A percentile compares a stretch with the other conserved stretches of the same genome.
phyloP scores from a whole-genome alignment of 2,113 vertebrate species.

The Caracal caracal region DNA sequence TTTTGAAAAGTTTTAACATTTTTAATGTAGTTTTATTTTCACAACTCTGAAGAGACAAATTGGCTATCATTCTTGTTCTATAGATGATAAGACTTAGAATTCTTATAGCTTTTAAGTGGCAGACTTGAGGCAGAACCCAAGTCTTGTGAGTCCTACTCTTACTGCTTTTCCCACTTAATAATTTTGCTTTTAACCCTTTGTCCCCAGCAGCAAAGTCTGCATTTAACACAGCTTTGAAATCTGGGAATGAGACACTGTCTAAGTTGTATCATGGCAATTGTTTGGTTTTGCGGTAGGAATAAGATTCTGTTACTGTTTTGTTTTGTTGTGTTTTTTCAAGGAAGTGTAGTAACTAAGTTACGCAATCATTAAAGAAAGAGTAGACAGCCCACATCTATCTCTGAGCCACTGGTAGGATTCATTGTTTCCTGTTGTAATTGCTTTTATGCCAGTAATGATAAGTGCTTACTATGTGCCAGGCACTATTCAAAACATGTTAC shows the following conservation, averaged over 20 bases:
- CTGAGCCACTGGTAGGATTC: background rate
- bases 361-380: background rate
- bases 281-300: background rate
- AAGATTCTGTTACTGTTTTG: background rate
- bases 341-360: slow-evolving; percentile 3
- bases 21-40: slow-evolving; percentile 46
- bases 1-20: slow-evolving; percentile 34
- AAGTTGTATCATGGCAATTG: background rate
- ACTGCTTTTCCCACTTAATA: background rate
- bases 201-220: background rate
- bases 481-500: background rate
- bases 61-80: background rate
- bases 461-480: background rate
- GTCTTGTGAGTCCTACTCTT: background rate
- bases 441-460: background rate
- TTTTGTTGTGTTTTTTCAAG: background rate
- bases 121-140: background rate
- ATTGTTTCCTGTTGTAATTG: background rate
- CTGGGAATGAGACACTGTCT: background rate
- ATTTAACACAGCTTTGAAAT: background rate
- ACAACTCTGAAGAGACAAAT: slow-evolving; percentile 9
- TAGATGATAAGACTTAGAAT: background rate
- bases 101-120: background rate
- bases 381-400: background rate
- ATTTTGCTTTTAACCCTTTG: background rate